Evolutionary conservation across 1,140 invertebrate genomes (phyloP), one percentile per base, ranked within the genome.

Genomic region (Microplitis mediator): DNA sequence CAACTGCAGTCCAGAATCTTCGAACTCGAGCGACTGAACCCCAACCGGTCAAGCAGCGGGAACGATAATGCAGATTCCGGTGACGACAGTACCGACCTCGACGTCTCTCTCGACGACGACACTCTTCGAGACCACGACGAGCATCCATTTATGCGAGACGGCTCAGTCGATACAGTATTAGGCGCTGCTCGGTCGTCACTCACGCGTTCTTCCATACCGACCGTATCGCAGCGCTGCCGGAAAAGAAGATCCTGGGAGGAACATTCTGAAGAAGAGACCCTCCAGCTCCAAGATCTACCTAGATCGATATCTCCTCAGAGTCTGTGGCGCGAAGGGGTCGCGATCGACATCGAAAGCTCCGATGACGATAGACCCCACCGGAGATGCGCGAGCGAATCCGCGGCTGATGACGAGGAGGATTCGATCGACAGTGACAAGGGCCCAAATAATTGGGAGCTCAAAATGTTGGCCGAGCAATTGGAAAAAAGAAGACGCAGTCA

Each of bases 401-500:
- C 79, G 82, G 75, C 85, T 81, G 76, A 74, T 13, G 67, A 83
- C 66, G 80, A 81, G n/a, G 79, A 81, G 0, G 78, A 82, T 31
- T 82, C 23, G 1, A 13, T 36, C 1, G 36, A 58, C 13, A 34
- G 69, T 14, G 35, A 34, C 60, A 72, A 64, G 4, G 86, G 87
- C 8, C 89, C 89, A 61, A 90, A 91, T 76, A 91, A 94, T 74
- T 94, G 93, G 93, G 93, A 95, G 82, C 90, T 94, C 0, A 88
- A 91, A 78, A 92, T 94, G 92, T 83, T 94, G 31, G 93, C 92
- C 0, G 88, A 92, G 66, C 90, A 94, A 78, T 88, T 94, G 75
- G 91, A 93, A 65, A 76, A 88, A 83, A 77, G 90, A 89, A 81
- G 88, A 85, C 77, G 86, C 81, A 81, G 88, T 82, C 83, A 86